Evolutionary conservation across 1,140 invertebrate species (phyloP).

Genomic region (Limonius californicus): DNA sequence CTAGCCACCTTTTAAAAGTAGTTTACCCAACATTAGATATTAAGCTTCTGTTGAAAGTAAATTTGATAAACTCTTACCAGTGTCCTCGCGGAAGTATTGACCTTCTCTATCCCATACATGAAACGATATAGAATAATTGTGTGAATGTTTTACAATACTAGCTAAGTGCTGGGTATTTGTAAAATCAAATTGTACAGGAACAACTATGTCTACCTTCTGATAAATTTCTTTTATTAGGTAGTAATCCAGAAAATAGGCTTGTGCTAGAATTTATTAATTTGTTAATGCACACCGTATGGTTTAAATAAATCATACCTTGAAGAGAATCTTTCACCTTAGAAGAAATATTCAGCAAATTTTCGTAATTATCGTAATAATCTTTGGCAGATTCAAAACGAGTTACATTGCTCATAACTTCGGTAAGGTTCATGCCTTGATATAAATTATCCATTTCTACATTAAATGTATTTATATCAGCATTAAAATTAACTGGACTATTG

Average conservation of each 20-base stretch:
- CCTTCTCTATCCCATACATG: background rate
- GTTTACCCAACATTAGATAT: no score
- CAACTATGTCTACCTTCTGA: background rate
- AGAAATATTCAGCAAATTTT: no score
- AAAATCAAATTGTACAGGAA: background rate
- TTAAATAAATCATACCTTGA: no score
- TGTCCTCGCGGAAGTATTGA: background rate
- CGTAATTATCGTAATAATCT: no score
- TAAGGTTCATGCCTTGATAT: constrained; percentile 34
- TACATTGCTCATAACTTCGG: no score
- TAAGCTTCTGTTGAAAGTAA: no score
- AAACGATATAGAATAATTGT: background rate
- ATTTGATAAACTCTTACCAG: no score
- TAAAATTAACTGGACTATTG: constrained; percentile 31
- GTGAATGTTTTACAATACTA: background rate
- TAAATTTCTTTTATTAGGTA: constrained; percentile 29
- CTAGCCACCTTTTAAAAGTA: no score
- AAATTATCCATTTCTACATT: constrained; percentile 35
- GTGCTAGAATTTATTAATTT: constrained; percentile 34
- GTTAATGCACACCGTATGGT: no score
- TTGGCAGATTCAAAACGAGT: no score
- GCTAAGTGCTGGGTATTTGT: background rate
- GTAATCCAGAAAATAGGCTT: constrained; percentile 36
- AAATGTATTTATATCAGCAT: constrained; percentile 29
- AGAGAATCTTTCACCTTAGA: no score